Evolutionary conservation across 2,888 invertebrate genomes (phyloP).

Genomic region (Drosophila formosana): DNA sequence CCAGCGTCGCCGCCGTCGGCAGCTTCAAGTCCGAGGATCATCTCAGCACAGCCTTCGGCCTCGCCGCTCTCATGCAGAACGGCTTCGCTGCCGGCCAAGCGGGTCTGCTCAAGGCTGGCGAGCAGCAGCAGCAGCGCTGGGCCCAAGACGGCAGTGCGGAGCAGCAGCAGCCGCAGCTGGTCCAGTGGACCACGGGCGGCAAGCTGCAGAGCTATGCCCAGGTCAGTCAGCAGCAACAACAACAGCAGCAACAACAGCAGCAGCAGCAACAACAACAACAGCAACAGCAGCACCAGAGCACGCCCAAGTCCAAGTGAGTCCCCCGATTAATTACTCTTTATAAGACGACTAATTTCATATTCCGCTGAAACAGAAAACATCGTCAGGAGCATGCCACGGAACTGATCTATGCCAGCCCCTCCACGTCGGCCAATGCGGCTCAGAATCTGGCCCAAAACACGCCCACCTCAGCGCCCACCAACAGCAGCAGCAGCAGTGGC

Average conservation of each 20-base stretch:
- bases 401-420: slow-evolving; percentile 82
- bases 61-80: slow-evolving; percentile 90
- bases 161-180: slow-evolving; percentile 80
- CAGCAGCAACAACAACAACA: slow-evolving; percentile 71
- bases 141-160: slow-evolving; percentile 59
- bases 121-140: slow-evolving; percentile 80
- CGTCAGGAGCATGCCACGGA: slow-evolving; percentile 81
- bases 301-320: slow-evolving; percentile 81
- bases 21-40: slow-evolving; percentile 90
- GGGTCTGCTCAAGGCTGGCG: slow-evolving; percentile 71
- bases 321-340: neutral
- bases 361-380: slow-evolving; percentile 71
- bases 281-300: slow-evolving; percentile 69
- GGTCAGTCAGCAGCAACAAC: slow-evolving; percentile 76
- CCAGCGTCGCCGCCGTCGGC: slow-evolving; percentile 71
- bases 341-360: neutral
- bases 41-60: slow-evolving; percentile 89
- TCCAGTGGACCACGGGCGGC: slow-evolving; percentile 88
- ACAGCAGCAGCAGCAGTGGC: slow-evolving; percentile 64
- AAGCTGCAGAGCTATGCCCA: slow-evolving; percentile 89
- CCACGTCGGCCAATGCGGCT: slow-evolving; percentile 77
- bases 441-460: slow-evolving; percentile 77
- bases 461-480: slow-evolving; percentile 73
- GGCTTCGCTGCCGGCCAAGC: slow-evolving; percentile 85
- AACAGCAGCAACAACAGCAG: slow-evolving; percentile 74